A percentile compares a stretch with the other conserved stretches of the same genome.
Evolutionary conservation across 2,888 invertebrate genomes (phyloP).

Genomic region (Girardia tigrina): DNA sequence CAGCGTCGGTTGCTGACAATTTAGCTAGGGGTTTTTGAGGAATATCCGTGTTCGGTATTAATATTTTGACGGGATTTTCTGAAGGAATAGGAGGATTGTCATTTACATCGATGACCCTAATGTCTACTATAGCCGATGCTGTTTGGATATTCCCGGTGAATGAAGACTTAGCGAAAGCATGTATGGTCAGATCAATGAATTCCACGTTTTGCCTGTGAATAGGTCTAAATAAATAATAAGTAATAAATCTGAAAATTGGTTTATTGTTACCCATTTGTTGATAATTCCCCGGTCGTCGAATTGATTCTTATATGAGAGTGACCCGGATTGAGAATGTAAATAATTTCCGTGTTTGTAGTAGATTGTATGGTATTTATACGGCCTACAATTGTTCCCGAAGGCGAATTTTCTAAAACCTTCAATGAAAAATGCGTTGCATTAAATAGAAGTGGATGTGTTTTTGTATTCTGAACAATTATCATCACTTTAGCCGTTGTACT

Average conservation of each 20-base stretch:
- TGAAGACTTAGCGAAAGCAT: background rate
- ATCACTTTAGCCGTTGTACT: background rate
- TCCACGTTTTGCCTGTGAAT: background rate
- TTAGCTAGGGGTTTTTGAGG: background rate
- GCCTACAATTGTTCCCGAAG: background rate
- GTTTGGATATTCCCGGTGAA: background rate
- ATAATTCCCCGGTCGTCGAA: background rate
- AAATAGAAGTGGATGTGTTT: background rate
- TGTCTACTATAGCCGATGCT: background rate
- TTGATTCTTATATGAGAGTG: background rate
- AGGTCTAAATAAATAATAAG: background rate
- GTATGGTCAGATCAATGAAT: background rate
- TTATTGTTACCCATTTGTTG: background rate
- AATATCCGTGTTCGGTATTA: background rate
- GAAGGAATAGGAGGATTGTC: background rate
- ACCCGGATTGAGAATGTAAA: slow-evolving; percentile 9
- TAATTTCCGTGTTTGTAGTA: background rate
- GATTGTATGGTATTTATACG: background rate
- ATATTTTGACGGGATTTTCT: background rate
- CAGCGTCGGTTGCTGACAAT: background rate
- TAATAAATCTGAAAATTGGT: background rate
- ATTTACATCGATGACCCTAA: slow-evolving; percentile 2
- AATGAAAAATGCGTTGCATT: slow-evolving; percentile 5
- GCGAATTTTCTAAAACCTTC: background rate
- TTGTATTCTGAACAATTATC: background rate